These are phyloP conservation scores for Teleiodes luculella DNA, from an alignment of 2,888 invertebrate genomes.

Conservation along the genomic window DNA sequence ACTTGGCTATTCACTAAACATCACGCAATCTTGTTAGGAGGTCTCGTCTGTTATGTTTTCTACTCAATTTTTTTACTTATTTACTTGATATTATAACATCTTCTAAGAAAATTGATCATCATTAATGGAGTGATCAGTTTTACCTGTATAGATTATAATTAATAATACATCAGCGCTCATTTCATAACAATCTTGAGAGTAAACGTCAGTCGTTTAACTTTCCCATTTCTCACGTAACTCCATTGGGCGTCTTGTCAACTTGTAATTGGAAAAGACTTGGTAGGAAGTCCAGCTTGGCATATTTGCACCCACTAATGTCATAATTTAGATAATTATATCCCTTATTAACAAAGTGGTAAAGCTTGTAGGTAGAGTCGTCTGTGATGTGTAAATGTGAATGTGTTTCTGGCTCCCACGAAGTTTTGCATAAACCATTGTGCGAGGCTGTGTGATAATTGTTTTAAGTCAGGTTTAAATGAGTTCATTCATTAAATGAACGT, in stretches of 20 bases:
- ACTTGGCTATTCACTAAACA: too few species aligned
- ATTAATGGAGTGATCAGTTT: too few species aligned
- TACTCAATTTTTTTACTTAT: too few species aligned
- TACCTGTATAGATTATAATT: neutral
- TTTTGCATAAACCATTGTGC: slow-evolving; percentile 56
- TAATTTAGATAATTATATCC: neutral
- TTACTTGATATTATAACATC: too few species aligned
- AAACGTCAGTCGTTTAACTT: slow-evolving; percentile 32
- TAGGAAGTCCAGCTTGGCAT: slow-evolving; percentile 18
- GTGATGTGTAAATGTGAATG: neutral
- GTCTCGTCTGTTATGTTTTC: too few species aligned
- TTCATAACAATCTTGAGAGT: neutral
- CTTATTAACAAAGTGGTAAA: neutral
- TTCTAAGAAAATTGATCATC: too few species aligned
- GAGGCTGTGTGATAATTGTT: slow-evolving; percentile 17
- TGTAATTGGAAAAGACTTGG: neutral
- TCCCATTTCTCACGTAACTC: slow-evolving; percentile 42
- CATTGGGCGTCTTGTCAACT: slow-evolving; percentile 32
- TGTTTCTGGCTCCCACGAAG: slow-evolving; percentile 17
- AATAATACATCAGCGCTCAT: neutral
- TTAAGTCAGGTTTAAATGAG: neutral
- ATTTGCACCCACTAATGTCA: neutral
- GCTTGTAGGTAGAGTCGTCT: neutral
- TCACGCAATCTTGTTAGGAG: too few species aligned
- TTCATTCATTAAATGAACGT: neutral